Percentiles rank a stretch among this genome's conserved stretches.
phyloP scores from a whole-genome alignment of 2,113 vertebrate species.

The Macroglossus sobrinus region DNA sequence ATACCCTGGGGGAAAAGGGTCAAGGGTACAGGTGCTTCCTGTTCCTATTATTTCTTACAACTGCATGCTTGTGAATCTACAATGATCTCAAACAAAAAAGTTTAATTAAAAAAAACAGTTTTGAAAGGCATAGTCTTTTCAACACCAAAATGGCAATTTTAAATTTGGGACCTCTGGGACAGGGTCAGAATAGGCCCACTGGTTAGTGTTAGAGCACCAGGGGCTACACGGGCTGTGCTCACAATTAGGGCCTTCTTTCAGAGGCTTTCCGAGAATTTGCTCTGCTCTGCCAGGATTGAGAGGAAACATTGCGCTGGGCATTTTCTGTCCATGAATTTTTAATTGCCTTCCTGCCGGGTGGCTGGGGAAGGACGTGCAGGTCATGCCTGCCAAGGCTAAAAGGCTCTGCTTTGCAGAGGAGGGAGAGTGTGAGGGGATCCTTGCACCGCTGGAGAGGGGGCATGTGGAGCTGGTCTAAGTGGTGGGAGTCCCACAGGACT shows the following conservation, averaged over 20 bases:
- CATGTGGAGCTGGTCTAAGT: background rate
- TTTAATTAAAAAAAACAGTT: background rate
- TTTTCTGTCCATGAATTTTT: background rate
- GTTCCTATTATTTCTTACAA: background rate
- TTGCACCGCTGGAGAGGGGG: background rate
- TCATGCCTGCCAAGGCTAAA: background rate
- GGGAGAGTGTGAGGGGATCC: background rate
- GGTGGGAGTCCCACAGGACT: background rate
- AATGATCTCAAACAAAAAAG: background rate
- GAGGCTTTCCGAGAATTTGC: background rate
- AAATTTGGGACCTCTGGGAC: background rate
- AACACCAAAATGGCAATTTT: background rate
- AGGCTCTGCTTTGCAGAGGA: background rate
- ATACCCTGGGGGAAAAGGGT: background rate
- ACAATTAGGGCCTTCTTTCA: background rate
- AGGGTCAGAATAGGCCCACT: background rate
- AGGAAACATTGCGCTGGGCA: background rate
- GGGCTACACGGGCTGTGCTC: background rate
- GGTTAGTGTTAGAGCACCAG: background rate
- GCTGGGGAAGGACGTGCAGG: background rate
- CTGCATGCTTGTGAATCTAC: background rate
- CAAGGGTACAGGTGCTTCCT: background rate
- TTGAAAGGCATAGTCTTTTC: background rate
- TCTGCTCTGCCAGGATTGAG: background rate
- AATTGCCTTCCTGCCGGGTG: background rate